Conservation (phyloP, 2,797 vertebrate species). For the Chloroceryle amazona region DNA sequence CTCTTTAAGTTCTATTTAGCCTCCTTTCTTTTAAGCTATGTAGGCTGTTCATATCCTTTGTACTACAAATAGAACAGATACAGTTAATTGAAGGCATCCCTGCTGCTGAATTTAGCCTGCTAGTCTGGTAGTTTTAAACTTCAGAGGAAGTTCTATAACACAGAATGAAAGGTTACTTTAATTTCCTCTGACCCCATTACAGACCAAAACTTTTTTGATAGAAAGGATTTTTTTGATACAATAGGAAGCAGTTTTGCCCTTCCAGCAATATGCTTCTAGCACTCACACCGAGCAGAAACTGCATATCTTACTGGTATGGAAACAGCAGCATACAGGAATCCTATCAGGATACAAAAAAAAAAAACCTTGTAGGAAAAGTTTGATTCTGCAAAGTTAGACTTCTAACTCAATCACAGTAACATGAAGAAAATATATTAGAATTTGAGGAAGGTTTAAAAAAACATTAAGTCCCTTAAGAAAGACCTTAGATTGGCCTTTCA, state of each 20-base stretch:
- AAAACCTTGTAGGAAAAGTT: not conserved
- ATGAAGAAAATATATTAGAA: not conserved
- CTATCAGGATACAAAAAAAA: not conserved
- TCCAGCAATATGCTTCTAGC: not conserved
- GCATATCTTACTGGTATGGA: not conserved
- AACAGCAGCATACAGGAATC: not conserved
- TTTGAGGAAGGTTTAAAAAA: not conserved
- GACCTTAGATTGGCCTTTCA: not conserved
- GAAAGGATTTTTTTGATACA: constrained; percentile 47
- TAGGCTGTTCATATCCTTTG: constrained; percentile 71
- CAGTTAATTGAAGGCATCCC: constrained; percentile 81
- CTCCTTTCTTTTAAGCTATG: constrained; percentile 73
- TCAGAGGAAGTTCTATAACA: constrained; percentile 67
- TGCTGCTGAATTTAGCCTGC: constrained; percentile 68
- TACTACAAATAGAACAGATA: constrained; percentile 79
- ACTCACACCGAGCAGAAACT: not conserved
- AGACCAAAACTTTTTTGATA: constrained; percentile 65
- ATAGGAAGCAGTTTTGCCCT: constrained; percentile 42
- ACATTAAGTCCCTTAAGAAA: not conserved
- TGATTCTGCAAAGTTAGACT: not conserved
- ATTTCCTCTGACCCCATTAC: constrained; percentile 74
- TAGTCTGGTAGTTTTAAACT: constrained; percentile 67
- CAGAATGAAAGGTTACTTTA: constrained; percentile 69
- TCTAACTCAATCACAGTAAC: not conserved
- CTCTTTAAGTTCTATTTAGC: constrained; percentile 66